phyloP scores from a whole-genome alignment of 2,888 invertebrate genomes.

The Smittia sp. region DNA sequence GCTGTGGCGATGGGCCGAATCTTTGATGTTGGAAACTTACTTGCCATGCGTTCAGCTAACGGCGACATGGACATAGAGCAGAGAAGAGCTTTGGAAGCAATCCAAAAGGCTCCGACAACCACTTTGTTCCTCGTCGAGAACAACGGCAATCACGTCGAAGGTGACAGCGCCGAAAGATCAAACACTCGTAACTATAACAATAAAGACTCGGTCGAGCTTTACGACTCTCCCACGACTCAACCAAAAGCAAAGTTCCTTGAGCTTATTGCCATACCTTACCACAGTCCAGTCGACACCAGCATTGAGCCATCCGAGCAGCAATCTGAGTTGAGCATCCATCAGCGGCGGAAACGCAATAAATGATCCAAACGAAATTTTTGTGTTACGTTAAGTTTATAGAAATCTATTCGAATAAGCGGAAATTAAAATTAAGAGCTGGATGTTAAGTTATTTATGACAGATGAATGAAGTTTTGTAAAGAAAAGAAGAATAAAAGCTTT shows the following conservation, averaged over 20 bases:
- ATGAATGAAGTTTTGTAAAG: too few species aligned
- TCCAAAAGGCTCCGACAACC: slow-evolving; percentile 40
- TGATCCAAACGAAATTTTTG: neutral
- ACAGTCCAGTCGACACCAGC: neutral
- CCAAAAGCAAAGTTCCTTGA: slow-evolving; percentile 32
- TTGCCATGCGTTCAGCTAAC: slow-evolving; percentile 44
- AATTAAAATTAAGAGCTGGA: neutral
- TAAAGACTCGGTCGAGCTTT: neutral
- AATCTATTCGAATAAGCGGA: neutral
- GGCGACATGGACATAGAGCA: slow-evolving; percentile 58
- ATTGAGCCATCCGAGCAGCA: slow-evolving; percentile 14
- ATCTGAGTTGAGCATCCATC: slow-evolving; percentile 9
- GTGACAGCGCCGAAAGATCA: neutral
- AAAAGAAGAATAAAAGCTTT: neutral
- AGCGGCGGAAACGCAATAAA: slow-evolving; percentile 34
- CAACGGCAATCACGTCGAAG: neutral
- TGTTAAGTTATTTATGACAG: too few species aligned
- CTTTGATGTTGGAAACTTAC: slow-evolving; percentile 60
- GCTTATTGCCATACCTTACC: slow-evolving; percentile 36
- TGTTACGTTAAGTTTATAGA: neutral
- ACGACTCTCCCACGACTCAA: neutral
- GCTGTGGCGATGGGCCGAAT: slow-evolving; percentile 75
- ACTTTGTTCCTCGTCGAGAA: slow-evolving; percentile 31
- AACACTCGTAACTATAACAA: neutral
- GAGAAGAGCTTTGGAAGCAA: slow-evolving; percentile 56